These are phyloP conservation scores for Blastomussa wellsi DNA, from an alignment of 92 coral and sea anemone genomes.

Conservation along the genomic window DNA sequence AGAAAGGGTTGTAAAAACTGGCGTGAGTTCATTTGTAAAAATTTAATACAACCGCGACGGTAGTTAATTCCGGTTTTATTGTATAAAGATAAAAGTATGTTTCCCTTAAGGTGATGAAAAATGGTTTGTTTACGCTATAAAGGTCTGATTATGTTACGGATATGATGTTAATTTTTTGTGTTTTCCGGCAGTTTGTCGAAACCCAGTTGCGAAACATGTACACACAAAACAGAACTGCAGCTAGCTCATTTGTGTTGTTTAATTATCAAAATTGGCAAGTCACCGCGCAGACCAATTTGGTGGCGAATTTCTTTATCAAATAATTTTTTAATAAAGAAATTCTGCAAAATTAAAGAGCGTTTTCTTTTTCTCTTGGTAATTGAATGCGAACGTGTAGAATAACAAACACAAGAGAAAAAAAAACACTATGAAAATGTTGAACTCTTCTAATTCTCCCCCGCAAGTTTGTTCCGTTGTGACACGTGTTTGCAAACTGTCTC, in stretches of 20 bases:
- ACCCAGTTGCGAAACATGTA: constrained; percentile 6
- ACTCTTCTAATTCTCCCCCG: neutral
- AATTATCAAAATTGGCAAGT: neutral
- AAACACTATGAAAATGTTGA: neutral
- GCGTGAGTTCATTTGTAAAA: neutral
- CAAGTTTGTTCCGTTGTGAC: neutral
- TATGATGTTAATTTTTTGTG: constrained; percentile 10
- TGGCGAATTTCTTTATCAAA: neutral
- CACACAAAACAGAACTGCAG: neutral
- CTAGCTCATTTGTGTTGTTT: neutral
- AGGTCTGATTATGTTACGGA: constrained; percentile 17
- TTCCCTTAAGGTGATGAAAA: neutral
- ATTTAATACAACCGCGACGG: neutral
- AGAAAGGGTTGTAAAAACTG: neutral
- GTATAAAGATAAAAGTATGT: constrained; percentile 1
- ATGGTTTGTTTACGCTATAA: constrained; percentile 11
- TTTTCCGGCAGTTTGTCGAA: neutral
- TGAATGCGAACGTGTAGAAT: neutral
- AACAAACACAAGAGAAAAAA: neutral
- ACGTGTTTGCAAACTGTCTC: neutral
- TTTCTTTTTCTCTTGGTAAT: neutral
- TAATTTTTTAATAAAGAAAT: constrained; percentile 1
- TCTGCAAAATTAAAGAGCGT: neutral
- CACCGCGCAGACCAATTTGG: neutral
- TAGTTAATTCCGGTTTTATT: constrained; percentile 18